A percentile compares a stretch with the other conserved stretches of the same genome.
These are phyloP conservation scores for Psittacula derbiana DNA, from an alignment of 2,797 vertebrate genomes.

Conservation along the genomic window DNA sequence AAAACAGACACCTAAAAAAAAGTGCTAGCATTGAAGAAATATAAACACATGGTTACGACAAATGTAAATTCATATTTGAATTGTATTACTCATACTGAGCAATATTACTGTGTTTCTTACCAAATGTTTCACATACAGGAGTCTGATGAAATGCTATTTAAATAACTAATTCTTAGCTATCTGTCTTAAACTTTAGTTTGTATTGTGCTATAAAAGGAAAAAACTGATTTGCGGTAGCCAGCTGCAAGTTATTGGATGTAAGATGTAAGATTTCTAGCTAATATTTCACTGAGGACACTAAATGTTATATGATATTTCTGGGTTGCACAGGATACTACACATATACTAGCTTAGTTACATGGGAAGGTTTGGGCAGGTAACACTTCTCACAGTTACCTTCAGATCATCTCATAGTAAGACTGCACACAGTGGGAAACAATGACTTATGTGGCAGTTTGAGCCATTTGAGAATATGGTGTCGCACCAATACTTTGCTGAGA, in stretches of 20 bases:
- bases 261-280: neutral
- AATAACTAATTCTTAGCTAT: neutral
- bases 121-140: neutral
- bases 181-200: neutral
- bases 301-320: neutral
- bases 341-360: fast-evolving
- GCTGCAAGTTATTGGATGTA: neutral
- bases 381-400: neutral
- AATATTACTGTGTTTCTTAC: neutral
- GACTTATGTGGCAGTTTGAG: fast-evolving
- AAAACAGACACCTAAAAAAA: neutral
- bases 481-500: neutral
- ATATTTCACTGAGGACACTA: neutral
- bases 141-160: neutral
- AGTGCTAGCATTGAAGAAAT: neutral
- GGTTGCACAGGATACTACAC: neutral
- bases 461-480: neutral
- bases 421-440: neutral
- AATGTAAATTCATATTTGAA: neutral
- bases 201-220: neutral
- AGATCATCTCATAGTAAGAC: neutral
- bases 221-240: neutral
- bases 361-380: neutral
- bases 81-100: neutral
- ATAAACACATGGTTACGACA: neutral